Evolutionary conservation across 2,797 vertebrate species (phyloP), one percentile per base, ranked within the genome.

Genomic region (Malacoraja senta): DNA sequence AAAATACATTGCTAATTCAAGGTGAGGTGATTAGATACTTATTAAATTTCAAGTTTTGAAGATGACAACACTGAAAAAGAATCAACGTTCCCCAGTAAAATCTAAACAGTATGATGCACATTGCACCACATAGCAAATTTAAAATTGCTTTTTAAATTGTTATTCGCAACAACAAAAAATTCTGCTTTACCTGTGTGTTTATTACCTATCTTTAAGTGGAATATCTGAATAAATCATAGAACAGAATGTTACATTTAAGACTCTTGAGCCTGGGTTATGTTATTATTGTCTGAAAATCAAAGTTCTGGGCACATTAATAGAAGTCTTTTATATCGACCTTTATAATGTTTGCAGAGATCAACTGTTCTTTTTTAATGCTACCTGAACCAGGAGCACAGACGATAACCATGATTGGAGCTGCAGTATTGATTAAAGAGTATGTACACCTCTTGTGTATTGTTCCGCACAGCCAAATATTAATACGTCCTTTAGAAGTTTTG

Each of bases 361-460:
- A 92, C 90, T 92, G 90, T 92, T 74, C 71, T n/a, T 92, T 58
- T 74, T 92, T 7, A 44, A 71, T 76, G 35, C 90, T 92, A 53
- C 29, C 53, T 29, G 71, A 92, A 13, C 71, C 3, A 76, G 38
- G 12, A 76, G 71, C 71, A 92, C 53, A 71, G 90, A 38, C 53
- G 72, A 92, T 91, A 53, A 76, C 24, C 38, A 29, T 72, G 71
- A 92, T 92, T 74, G 12, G 7, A 92, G 71, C 35, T 26, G 44
- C 35, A 26, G 0, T 74, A 15, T 88, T 21, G 65, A 68, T 35
- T 68, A 88, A 8, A 68, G 63, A 88, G n/a, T 65, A 21, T 53
- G 9, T 72, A 2, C 74, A 29, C 7, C 19, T 74, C 24, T 26
- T 53, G 71, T 74, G 12, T 24, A 38, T 91, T 92, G 35, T 35